Evolutionary conservation across 2,113 vertebrate species (phyloP), one percentile per base, ranked within the genome.

Genomic region (Polyodon spathula): DNA sequence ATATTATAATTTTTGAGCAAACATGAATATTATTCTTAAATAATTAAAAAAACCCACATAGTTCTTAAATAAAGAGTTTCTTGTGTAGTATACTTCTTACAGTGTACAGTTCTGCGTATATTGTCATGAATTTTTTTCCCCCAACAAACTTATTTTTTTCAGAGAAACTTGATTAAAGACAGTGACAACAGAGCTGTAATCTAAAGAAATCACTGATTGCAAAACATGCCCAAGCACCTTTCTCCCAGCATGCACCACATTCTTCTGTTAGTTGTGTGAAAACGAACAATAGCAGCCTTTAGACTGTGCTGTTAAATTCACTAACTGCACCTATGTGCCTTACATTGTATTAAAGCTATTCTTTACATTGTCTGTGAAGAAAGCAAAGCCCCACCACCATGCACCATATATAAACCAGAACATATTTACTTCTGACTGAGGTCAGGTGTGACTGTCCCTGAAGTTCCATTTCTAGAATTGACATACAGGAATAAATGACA

Each of bases 391-490:
- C 92, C 90, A 2, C 78, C 91, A 93, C 90, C 94, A 91, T 89
- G 92, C 92, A 81, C 60, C 73, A 74, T 67, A 63, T 61, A 66
- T 59, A 63, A 73, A 60, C 66, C 67, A 61, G 65, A 76, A 78
- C 68, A 85, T 93, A 96, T 86, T 97, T 97, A 97, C 95, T 93
- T 96, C 89, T 84, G 82, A 83, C 73, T 84, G 89, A 81, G 90
- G 91, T 85, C 89, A 72, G 88, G 82, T 75, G 84, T 72, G 80
- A 80, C 73, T 80, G 78, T 79, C 77, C 84, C 88, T 81, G 88
- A 80, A 75, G 81, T 82, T 81, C 89, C 87, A 53, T 72, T 78
- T 83, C 91, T 81, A 85, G 84, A 64, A 73, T 90, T 78, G 84
- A 80, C 83, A 82, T 46, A 80, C 66, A 58, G 85, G 88, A 89